Evolutionary conservation across 2,888 invertebrate genomes (phyloP).

Genomic region (Callimorpha dominula): DNA sequence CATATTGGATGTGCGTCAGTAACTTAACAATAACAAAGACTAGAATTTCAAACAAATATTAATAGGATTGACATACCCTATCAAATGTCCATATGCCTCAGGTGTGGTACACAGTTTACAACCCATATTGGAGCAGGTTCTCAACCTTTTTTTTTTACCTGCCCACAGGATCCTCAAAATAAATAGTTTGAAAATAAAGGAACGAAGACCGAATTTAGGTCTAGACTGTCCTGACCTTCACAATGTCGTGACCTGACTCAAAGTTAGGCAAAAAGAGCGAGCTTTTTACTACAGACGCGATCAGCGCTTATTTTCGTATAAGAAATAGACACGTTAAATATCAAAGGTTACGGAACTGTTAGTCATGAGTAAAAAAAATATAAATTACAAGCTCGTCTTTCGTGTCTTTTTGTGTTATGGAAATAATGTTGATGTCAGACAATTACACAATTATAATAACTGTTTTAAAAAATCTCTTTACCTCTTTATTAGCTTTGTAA

Average conservation of each 20-base stretch:
- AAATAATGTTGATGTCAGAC: neutral
- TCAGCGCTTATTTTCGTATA: slow-evolving; percentile 19
- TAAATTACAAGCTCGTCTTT: slow-evolving; percentile 1
- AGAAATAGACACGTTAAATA: slow-evolving; percentile 19
- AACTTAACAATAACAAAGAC: too few relatives aligned
- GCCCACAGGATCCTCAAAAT: slow-evolving; percentile 34
- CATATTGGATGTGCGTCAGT: too few relatives aligned
- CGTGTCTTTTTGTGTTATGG: neutral
- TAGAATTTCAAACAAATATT: too few relatives aligned
- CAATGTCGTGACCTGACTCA: slow-evolving; percentile 68
- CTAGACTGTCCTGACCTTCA: slow-evolving; percentile 60
- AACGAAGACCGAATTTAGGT: slow-evolving; percentile 56
- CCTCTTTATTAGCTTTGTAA: neutral
- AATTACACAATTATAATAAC: neutral
- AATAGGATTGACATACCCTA: neutral
- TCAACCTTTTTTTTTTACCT: slow-evolving; percentile 26
- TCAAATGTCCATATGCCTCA: neutral
- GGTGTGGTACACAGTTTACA: neutral
- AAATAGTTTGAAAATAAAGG: slow-evolving; percentile 43
- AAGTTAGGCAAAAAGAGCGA: slow-evolving; percentile 47
- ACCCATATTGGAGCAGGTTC: slow-evolving; percentile 5
- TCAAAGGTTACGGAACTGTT: slow-evolving; percentile 16
- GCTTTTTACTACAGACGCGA: slow-evolving; percentile 31
- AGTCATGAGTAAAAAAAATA: neutral
- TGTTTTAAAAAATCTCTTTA: neutral